phyloP scores from a whole-genome alignment of 1,140 invertebrate species.

The Drosophila tani region DNA sequence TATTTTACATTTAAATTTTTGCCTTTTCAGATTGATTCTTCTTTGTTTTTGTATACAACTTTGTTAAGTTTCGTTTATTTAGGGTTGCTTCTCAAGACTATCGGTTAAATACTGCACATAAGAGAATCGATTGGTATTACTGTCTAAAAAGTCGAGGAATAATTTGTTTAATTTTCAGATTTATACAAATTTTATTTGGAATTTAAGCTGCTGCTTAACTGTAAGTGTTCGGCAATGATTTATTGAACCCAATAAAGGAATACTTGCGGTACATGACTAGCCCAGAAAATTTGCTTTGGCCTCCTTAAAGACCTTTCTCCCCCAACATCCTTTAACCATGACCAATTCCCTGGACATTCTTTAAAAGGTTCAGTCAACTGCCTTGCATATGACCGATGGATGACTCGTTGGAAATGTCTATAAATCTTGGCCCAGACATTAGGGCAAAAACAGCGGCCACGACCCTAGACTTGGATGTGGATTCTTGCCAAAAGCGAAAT shows the following conservation, averaged over 20 bases:
- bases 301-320: neutral
- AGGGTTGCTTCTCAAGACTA: too few relatives aligned
- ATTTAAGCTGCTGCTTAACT: neutral
- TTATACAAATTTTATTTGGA: neutral
- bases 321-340: slow-evolving; percentile 9
- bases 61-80: too few relatives aligned
- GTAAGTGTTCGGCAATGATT: neutral
- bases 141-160: too few relatives aligned
- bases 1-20: too few relatives aligned
- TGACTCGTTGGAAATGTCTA: slow-evolving; percentile 70
- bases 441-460: slow-evolving; percentile 14
- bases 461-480: slow-evolving; percentile 4
- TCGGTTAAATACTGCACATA: too few relatives aligned
- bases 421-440: slow-evolving; percentile 70
- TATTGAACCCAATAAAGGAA: neutral
- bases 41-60: too few relatives aligned
- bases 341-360: slow-evolving; percentile 8
- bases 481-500: slow-evolving; percentile 52
- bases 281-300: too few relatives aligned
- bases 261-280: neutral
- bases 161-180: too few relatives aligned
- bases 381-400: slow-evolving; percentile 56
- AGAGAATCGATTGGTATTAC: too few relatives aligned
- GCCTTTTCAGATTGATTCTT: too few relatives aligned
- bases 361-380: slow-evolving; percentile 54